These are phyloP conservation scores for Zonitis immaculata DNA, from an alignment of 2,888 invertebrate species.

Conservation along the genomic window DNA sequence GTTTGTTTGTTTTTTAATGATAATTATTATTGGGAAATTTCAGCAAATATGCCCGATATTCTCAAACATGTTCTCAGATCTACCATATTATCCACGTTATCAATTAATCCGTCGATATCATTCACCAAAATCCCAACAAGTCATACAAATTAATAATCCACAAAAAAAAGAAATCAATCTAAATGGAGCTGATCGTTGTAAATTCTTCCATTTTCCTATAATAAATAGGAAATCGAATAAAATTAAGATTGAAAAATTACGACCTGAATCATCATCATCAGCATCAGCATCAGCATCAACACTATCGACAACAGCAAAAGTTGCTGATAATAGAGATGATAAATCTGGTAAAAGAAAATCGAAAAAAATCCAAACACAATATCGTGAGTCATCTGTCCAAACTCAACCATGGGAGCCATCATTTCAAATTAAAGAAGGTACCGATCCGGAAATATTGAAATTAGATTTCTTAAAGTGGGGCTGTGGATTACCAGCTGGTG, in stretches of 20 bases:
- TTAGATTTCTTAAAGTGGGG: conserved; percentile 52
- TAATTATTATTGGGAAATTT: background rate
- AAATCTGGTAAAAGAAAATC: conserved; percentile 37
- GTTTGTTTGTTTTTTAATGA: conserved; percentile 6
- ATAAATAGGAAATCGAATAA: too few species aligned
- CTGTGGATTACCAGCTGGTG: conserved; percentile 59
- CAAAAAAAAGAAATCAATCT: conserved; percentile 25
- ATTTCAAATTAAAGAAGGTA: conserved; percentile 49
- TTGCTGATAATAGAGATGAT: conserved; percentile 1
- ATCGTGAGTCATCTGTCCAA: conserved; percentile 71
- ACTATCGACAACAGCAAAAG: conserved; percentile 7
- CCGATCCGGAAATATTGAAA: conserved; percentile 62
- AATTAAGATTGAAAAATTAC: too few species aligned
- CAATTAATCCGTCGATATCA: conserved; percentile 47
- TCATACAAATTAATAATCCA: too few species aligned
- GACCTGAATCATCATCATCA: too few species aligned
- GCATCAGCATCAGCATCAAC: too few species aligned
- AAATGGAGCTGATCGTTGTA: conserved; percentile 32
- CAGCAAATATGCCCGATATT: conserved; percentile 56
- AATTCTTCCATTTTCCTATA: conserved; percentile 30
- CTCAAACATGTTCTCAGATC: conserved; percentile 58
- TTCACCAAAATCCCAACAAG: conserved; percentile 20
- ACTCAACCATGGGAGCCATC: conserved; percentile 74
- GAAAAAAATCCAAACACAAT: conserved; percentile 63
- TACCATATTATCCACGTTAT: conserved; percentile 50